Base-by-base conservation (phyloP, 1,140 invertebrate genomes). In the Drosophila punjabiensis region DNA sequence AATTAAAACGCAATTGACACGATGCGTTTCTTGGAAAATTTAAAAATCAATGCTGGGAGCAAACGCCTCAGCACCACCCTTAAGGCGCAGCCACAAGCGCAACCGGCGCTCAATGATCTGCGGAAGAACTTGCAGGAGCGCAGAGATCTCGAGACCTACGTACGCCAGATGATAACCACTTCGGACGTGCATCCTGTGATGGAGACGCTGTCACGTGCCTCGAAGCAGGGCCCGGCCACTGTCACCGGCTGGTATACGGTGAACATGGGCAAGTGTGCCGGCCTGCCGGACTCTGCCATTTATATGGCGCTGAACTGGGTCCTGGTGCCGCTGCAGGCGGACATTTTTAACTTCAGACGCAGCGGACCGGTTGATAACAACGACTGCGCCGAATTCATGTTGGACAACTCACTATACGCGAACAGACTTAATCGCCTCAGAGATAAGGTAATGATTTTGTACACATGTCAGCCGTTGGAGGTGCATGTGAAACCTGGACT, bases 201-300 rank as follows among this genome's bases (percentile, higher is more conserved):
- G 53, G 68, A 74, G 5, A 52, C 43, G 10, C 50, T 74, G 14
- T 70, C 63, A 4, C n/a, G 20, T 16, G 35, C 8, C 3, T 39
- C 62, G 43, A 39, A 71, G 8, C 6, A 24, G 4, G 39, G 50
- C 33, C 13, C 67, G 20, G 37, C 39, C 33, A 69, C 65, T 8
- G 68, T 69, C 5, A 71, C 64, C 32, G 64, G 73, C 18, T 85
- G 82, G 82, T 63, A 33, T 10, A 81, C 82, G 1, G 82, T 85
- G 4, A 48, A 18, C 14, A 48, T 85, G 3, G 16, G 30, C 37
- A 52, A 78, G 18, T 78, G 82, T n/a, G 39, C 33, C 4, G 37
- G 28, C 16, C 6, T 85, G 0, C 7, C 28, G 7, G 48, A 85
- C 5, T 41, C 35, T 1, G 47, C 67, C 0, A 85, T 85, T 11